Conservation (phyloP, 2,113 vertebrate genomes). For the Stomatorhinus ivindoensis region DNA sequence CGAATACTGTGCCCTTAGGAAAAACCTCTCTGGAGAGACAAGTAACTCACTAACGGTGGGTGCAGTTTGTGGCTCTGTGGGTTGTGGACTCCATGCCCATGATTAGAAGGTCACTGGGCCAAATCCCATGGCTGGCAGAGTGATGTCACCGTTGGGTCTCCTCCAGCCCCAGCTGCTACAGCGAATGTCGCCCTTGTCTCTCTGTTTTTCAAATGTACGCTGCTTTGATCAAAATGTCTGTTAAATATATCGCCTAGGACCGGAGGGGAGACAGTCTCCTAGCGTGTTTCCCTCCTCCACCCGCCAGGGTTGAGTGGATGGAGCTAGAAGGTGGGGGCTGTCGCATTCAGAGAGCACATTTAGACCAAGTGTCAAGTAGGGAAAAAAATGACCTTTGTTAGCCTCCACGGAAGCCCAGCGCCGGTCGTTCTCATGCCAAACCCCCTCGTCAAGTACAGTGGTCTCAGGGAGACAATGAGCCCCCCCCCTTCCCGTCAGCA, state of each 20-base stretch:
- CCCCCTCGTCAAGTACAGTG: constrained; percentile 55
- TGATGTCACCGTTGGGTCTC: neutral
- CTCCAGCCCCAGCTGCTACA: neutral
- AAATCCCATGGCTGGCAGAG: neutral
- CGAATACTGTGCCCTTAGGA: constrained; percentile 23
- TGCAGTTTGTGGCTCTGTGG: neutral
- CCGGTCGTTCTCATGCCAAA: constrained; percentile 24
- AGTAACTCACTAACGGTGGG: neutral
- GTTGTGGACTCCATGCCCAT: neutral
- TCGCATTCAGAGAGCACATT: constrained; percentile 54
- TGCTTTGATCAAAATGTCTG: neutral
- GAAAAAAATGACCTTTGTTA: constrained; percentile 59
- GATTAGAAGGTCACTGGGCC: neutral
- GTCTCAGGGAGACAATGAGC: constrained; percentile 58
- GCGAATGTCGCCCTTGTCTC: neutral
- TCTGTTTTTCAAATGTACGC: neutral
- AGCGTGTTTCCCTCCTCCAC: neutral
- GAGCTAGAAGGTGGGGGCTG: constrained; percentile 20
- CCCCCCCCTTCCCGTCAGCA: constrained; percentile 54
- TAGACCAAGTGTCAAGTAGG: constrained; percentile 58
- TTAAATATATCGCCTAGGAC: neutral
- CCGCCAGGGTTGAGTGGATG: constrained; percentile 10
- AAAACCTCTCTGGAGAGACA: neutral
- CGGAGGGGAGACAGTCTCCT: neutral
- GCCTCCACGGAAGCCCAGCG: constrained; percentile 24